Percentiles rank a stretch among this genome's conserved stretches.
phyloP scores from a whole-genome alignment of 2,113 vertebrate species.

The Lycaon pictus region DNA sequence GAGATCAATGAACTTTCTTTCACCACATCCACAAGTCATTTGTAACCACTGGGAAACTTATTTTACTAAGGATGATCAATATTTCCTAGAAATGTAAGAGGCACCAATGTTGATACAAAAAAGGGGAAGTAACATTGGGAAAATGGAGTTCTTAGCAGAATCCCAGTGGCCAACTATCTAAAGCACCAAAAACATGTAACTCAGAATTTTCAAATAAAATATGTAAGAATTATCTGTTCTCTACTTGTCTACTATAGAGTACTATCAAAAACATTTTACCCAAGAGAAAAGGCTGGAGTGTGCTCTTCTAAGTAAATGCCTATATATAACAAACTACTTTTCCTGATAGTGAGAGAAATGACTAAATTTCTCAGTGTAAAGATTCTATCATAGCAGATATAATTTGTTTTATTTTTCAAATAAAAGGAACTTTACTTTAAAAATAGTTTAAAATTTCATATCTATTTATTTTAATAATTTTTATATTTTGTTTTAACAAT shows the following conservation, averaged over 20 bases:
- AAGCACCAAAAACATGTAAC: background rate
- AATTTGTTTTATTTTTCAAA: background rate
- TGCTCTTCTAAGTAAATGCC: background rate
- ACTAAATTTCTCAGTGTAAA: background rate
- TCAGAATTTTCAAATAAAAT: background rate
- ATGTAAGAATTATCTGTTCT: background rate
- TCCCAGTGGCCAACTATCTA: background rate
- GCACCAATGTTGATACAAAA: background rate
- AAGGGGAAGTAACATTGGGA: background rate
- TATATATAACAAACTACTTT: background rate
- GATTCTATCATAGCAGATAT: background rate
- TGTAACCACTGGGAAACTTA: conserved; percentile 73
- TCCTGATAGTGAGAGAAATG: background rate
- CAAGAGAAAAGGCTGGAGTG: background rate
- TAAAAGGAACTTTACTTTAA: background rate
- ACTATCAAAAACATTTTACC: conserved; percentile 17
- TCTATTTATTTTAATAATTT: background rate
- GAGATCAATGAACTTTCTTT: conserved; percentile 74
- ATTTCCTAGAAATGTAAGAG: conserved; percentile 59
- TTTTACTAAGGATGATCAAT: conserved; percentile 73
- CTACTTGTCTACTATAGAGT: background rate
- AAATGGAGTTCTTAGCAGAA: conserved; percentile 26
- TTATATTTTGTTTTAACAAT: background rate
- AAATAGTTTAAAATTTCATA: background rate
- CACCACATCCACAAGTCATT: conserved; percentile 65